A percentile compares a stretch with the other conserved stretches of the same genome.
phyloP scores from a whole-genome alignment of 2,888 invertebrate genomes.

The Dasysyrphus tricinctus region DNA sequence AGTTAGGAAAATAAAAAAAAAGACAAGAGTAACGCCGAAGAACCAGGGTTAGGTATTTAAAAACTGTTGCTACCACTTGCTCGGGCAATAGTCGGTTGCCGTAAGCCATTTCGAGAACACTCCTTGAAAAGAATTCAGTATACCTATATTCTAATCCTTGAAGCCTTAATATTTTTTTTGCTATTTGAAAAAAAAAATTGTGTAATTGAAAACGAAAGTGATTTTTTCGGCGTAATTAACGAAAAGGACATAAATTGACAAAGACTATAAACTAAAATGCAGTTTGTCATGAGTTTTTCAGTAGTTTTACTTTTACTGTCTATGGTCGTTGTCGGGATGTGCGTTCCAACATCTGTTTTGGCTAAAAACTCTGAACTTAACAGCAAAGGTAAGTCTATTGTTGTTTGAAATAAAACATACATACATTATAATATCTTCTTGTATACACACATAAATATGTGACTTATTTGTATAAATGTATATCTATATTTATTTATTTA shows the following conservation, averaged over 20 bases:
- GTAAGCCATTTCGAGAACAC: constrained; percentile 53
- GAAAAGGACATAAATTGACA: constrained; percentile 3
- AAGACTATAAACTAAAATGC: constrained; percentile 25
- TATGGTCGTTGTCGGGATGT: constrained; percentile 79
- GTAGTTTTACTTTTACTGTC: constrained; percentile 76
- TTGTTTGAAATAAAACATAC: not conserved
- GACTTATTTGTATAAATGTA: not conserved
- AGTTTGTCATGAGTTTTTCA: constrained; percentile 49
- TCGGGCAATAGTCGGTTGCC: constrained; percentile 63
- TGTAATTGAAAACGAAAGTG: constrained; percentile 51
- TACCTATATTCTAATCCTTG: not conserved
- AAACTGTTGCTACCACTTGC: constrained; percentile 73
- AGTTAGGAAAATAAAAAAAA: constrained; percentile 41
- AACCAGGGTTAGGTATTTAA: constrained; percentile 63
- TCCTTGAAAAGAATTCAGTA: constrained; percentile 32
- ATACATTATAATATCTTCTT: no score
- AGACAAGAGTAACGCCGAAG: not conserved
- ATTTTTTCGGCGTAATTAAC: constrained; percentile 5
- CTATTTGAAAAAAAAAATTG: constrained; percentile 32
- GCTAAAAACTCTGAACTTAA: constrained; percentile 82
- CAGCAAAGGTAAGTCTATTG: constrained; percentile 76
- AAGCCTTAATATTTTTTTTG: not conserved
- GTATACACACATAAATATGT: not conserved
- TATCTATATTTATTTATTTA: not conserved
- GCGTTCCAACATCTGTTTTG: constrained; percentile 82